Evolutionary conservation across 2,113 vertebrate species (phyloP), one percentile per base, ranked within the genome.

Genomic region (Pachyramphus minor): DNA sequence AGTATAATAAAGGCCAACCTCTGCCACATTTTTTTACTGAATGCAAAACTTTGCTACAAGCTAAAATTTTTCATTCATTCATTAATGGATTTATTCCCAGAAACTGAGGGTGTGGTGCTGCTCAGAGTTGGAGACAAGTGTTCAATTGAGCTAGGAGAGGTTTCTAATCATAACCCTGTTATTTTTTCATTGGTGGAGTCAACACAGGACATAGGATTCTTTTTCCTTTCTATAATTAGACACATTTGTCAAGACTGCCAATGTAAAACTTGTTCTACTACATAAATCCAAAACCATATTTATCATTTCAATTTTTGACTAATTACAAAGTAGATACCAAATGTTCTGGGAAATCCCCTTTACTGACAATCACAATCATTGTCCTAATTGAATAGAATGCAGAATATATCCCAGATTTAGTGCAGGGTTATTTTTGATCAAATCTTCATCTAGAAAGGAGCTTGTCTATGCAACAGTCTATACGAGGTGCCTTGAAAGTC

Each of bases 11-110:
- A 86, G 59, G 19, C 19, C 45, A 66, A 62, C 8, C 9, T 80
- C 45, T 74, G 83, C 28, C 37, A 49, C 0, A 0, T 0, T 80
- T 85, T 93, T 76, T 79, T 69, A 68, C 31, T 66, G 47, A 92
- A 60, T 71, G 27, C 42, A 67, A 80, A 86, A 62, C 60, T 86
- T 93, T 55, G 44, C 72, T 88, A 28, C 42, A 50, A 56, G 37
- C 24, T 74, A 66, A 85, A 71, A 35, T 28, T 74, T 82, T 86
- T 91, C 82, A 77, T 75, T 90, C 68, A 71, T 93, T 94, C 64
- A 63, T 94, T 75, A 73, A 93, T 93, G 95, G 93, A 91, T 87
- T 95, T 93, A 66, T 97, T 96, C 93, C 96, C 93, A 93, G 95
- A 96, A 94, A 95, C 87, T 19, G 56, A 94, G 93, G 96, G 92